A percentile compares a stretch with the other conserved stretches of the same genome.
Conservation (phyloP, 2,113 vertebrate species). For the Heterotis niloticus region DNA sequence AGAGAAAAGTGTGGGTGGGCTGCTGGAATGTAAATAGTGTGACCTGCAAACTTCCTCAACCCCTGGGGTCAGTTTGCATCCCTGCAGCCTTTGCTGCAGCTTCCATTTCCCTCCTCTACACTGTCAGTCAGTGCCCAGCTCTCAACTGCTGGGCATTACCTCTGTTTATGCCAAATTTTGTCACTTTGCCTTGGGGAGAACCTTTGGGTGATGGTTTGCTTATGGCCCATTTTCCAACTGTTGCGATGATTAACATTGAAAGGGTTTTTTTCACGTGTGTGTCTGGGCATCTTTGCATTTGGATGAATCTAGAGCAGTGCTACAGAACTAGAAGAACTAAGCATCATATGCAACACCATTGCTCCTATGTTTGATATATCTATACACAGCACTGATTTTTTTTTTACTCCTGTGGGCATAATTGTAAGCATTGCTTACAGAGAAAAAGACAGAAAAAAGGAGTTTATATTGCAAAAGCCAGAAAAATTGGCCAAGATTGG, state of each 20-base stretch:
- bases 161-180: neutral
- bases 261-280: neutral
- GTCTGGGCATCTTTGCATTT: neutral
- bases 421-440: neutral
- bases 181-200: neutral
- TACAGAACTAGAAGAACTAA: neutral
- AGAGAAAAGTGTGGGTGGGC: slow-evolving; percentile 3
- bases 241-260: neutral
- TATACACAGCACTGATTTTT: neutral
- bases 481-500: neutral
- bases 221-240: neutral
- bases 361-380: neutral
- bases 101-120: neutral
- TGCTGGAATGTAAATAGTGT: neutral
- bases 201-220: neutral
- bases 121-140: neutral
- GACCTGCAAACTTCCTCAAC: slow-evolving; percentile 4
- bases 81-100: neutral
- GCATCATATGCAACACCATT: neutral
- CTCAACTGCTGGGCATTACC: neutral
- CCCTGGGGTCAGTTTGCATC: neutral
- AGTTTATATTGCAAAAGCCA: neutral
- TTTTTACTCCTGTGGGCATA: neutral
- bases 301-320: neutral
- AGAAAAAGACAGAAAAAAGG: neutral